These are phyloP conservation scores for Uria aalge DNA, from an alignment of 2,113 vertebrate genomes.

Conservation along the genomic window DNA sequence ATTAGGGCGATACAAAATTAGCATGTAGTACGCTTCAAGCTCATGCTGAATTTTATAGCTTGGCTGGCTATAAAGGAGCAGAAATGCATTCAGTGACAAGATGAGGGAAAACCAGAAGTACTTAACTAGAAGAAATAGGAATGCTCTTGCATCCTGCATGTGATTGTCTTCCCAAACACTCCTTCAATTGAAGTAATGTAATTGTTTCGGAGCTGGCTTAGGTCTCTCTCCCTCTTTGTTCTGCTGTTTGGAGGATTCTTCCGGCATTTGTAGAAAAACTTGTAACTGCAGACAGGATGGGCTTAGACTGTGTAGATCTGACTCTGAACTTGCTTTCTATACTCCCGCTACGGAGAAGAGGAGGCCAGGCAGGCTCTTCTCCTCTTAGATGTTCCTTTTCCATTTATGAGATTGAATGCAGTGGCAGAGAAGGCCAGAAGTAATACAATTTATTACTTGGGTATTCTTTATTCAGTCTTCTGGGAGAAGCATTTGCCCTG, in stretches of 20 bases:
- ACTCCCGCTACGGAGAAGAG: neutral
- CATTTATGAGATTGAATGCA: neutral
- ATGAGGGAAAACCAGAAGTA: constrained; percentile 41
- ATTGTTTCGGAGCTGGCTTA: neutral
- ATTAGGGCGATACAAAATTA: constrained; percentile 66
- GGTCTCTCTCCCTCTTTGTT: neutral
- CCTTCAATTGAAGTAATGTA: neutral
- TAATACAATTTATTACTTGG: neutral
- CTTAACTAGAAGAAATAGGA: constrained; percentile 42
- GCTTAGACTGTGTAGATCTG: neutral
- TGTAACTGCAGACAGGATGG: neutral
- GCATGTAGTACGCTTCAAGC: constrained; percentile 34
- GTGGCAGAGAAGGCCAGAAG: neutral
- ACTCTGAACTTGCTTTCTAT: neutral
- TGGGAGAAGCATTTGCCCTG: neutral
- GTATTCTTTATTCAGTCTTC: neutral
- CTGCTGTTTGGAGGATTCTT: neutral
- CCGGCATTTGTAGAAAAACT: neutral
- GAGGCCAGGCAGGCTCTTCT: neutral
- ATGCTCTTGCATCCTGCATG: neutral
- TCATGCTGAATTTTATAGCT: constrained; percentile 65
- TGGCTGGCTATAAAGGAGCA: constrained; percentile 48
- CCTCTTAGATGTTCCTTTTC: neutral
- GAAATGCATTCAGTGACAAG: constrained; percentile 23
- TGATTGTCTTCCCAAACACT: constrained; percentile 18